These are phyloP conservation scores for Petroica traversi DNA, from an alignment of 2,113 vertebrate species.

Conservation along the genomic window DNA sequence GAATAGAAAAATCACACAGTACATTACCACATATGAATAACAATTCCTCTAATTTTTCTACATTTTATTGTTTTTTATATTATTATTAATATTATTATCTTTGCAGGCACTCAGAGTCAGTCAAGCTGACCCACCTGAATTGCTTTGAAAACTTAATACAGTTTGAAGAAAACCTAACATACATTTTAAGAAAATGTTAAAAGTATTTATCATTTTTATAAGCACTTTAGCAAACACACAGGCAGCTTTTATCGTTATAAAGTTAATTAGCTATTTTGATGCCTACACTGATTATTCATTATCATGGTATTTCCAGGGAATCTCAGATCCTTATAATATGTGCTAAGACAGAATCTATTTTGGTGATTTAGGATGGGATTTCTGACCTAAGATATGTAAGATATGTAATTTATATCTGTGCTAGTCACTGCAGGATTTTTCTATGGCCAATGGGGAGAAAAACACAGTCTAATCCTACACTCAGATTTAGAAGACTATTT, in stretches of 20 bases:
- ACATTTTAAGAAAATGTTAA: not conserved
- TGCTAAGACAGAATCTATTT: not conserved
- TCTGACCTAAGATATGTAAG: not conserved
- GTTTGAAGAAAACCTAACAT: not conserved
- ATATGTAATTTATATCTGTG: not conserved
- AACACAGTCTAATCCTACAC: not conserved
- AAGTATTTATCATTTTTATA: not conserved
- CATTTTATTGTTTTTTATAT: not conserved
- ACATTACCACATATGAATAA: not conserved
- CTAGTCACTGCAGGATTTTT: not conserved
- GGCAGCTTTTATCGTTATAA: not conserved
- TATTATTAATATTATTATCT: not conserved
- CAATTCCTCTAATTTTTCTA: not conserved
- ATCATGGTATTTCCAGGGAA: not conserved
- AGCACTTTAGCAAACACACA: not conserved
- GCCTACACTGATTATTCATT: not conserved
- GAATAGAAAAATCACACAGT: not conserved
- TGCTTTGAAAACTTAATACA: not conserved
- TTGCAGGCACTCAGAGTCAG: not conserved
- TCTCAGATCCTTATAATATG: not conserved
- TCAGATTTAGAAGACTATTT: conserved; percentile 46
- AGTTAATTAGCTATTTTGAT: not conserved
- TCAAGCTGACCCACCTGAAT: not conserved
- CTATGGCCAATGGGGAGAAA: not conserved
- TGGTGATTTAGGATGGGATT: not conserved